Conservation (phyloP, 2,113 vertebrate species). For the Climacteris rufus region DNA sequence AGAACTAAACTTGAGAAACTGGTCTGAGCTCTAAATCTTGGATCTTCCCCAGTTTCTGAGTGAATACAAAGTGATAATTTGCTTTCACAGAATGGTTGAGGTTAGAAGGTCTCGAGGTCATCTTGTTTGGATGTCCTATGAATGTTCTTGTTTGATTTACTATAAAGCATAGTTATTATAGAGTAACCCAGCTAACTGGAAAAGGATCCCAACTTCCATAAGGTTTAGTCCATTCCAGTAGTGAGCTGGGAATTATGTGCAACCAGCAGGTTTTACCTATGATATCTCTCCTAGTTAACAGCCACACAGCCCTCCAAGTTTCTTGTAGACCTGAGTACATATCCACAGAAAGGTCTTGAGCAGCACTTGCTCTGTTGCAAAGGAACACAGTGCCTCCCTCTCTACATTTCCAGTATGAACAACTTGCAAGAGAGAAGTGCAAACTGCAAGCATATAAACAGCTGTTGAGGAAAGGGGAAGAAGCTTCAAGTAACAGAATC, state of each 20-base stretch:
- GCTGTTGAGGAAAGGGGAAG: constrained; percentile 44
- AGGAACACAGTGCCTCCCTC: not conserved
- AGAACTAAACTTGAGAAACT: not conserved
- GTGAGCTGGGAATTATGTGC: not conserved
- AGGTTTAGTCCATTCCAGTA: not conserved
- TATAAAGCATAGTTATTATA: not conserved
- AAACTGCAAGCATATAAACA: constrained; percentile 66
- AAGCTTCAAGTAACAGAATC: constrained; percentile 46
- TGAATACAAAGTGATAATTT: not conserved
- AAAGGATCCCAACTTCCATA: not conserved
- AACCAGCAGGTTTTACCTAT: not conserved
- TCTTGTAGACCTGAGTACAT: not conserved
- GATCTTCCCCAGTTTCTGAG: not conserved
- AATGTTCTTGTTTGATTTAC: not conserved
- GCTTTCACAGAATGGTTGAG: not conserved
- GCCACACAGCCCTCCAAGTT: not conserved
- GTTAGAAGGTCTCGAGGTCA: not conserved
- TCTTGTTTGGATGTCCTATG: not conserved
- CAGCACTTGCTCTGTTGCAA: not conserved
- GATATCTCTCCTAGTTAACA: not conserved
- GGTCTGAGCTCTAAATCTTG: not conserved
- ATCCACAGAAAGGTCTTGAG: no score
- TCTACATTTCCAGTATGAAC: not conserved
- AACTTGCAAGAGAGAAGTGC: not conserved
- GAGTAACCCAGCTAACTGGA: not conserved